Evolutionary conservation across 2,113 vertebrate species (phyloP), one percentile per base, ranked within the genome.

Genomic region (Prionailurus viverrinus): DNA sequence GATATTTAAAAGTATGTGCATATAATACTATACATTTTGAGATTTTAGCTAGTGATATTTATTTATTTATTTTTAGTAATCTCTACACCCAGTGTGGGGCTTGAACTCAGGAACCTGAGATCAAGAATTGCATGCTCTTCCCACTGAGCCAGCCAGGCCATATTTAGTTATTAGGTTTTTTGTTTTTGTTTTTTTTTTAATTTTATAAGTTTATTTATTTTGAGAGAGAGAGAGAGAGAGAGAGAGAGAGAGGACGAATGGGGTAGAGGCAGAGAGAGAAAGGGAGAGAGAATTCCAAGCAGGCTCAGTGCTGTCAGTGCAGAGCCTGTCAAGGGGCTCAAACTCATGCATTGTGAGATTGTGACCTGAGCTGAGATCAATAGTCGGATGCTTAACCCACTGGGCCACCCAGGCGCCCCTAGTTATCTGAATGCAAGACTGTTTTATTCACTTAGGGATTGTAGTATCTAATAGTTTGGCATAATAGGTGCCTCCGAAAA

Each of bases 121-220:
- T 73, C 69, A 73, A n/a, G 21, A 73, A 39, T 73, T 21, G 39
- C 36, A 21, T 25, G 21, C 19, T 73, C 69, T 73, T 73, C 69
- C 36, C n/a, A 25, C 19, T 25, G 21, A 73, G 36, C 69, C 36
- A 73, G 21, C 36, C 36, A 39, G 69, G 36, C 58, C 12, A 51
- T 89, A 31, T n/a, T 73, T 89, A 66, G 45, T 91, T 94, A 83
- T 65, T 78, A 79, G n/a, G 69, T 84, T 84, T 5, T 55, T 55
- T 3, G 16, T 18, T 55, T 55, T 55, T 55, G 18, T 55, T 55
- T 18, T 55, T 55, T 55, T 55, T 15, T 55, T 55, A 16, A 16
- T 55, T 55, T 55, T 55, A 18, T 55, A 58, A 58, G 55, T 21
- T 7, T 21, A 21, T 21, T 58, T 58, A 58, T 58, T 58, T 58